These are phyloP conservation scores for Menidia menidia DNA, from an alignment of 2,797 vertebrate genomes.

Conservation along the genomic window DNA sequence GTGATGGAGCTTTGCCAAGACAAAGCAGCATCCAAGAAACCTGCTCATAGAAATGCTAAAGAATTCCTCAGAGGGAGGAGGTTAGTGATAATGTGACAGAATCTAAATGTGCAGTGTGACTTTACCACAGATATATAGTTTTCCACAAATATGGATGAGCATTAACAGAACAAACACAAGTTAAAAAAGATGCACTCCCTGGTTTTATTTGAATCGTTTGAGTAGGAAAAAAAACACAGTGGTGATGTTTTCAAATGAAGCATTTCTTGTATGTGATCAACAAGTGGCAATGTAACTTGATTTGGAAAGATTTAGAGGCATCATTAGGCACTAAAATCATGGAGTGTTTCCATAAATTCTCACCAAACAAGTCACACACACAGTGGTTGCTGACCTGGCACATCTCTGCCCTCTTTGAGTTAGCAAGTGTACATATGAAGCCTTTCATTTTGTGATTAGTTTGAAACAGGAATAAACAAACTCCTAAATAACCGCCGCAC, in stretches of 20 bases:
- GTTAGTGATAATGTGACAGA: conserved; percentile 19
- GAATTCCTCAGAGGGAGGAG: conserved; percentile 8
- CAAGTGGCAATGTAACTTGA: conserved; percentile 7
- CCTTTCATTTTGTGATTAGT: conserved; percentile 4
- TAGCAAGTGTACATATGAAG: neutral
- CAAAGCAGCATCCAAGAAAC: conserved; percentile 4
- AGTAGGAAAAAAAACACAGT: neutral
- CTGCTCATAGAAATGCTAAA: conserved; percentile 19
- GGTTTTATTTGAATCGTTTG: conserved; percentile 6
- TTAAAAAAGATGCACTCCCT: conserved; percentile 24
- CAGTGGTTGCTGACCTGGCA: neutral
- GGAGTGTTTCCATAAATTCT: conserved; percentile 15
- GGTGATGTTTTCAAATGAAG: conserved; percentile 10
- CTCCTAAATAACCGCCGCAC: neutral
- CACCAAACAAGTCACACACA: neutral
- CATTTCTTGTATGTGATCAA: conserved; percentile 2
- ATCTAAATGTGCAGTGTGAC: conserved; percentile 43
- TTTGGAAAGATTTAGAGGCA: neutral
- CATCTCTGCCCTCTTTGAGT: conserved; percentile 5
- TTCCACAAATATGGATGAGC: conserved; percentile 38
- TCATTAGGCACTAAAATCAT: neutral
- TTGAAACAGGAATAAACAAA: conserved; percentile 14
- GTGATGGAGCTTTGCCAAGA: conserved; percentile 9
- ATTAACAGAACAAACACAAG: conserved; percentile 18
- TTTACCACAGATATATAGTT: conserved; percentile 17